These are phyloP conservation scores for Apomyelois bistriatella DNA, from an alignment of 2,888 invertebrate species.

Conservation along the genomic window DNA sequence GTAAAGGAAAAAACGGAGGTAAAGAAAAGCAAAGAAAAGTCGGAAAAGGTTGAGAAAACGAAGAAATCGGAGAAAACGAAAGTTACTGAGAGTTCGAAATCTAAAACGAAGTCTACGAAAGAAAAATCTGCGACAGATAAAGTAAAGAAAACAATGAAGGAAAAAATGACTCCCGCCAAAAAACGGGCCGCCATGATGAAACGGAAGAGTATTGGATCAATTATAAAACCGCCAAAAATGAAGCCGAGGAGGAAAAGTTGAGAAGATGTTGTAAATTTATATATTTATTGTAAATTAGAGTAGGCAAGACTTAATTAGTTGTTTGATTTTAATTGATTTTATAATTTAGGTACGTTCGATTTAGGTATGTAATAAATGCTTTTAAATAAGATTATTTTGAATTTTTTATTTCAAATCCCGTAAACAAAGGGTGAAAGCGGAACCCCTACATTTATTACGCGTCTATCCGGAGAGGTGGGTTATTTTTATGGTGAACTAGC, in stretches of 20 bases:
- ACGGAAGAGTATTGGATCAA: constrained; percentile 60
- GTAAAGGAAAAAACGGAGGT: constrained; percentile 23
- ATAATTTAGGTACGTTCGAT: too few species aligned
- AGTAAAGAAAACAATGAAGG: constrained; percentile 26
- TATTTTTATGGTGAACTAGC: too few species aligned
- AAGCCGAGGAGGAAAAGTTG: constrained; percentile 37
- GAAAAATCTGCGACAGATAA: constrained; percentile 21
- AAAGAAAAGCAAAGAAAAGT: constrained; percentile 17
- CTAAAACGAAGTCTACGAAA: constrained; percentile 21
- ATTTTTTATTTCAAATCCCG: too few species aligned
- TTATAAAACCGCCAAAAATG: constrained; percentile 68
- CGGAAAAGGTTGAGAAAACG: constrained; percentile 16
- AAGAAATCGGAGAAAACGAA: constrained; percentile 11
- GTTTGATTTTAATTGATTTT: too few species aligned
- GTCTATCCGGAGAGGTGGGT: too few species aligned
- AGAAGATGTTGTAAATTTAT: neutral
- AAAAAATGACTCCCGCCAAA: constrained; percentile 40
- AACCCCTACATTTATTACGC: too few species aligned
- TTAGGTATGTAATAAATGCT: too few species aligned
- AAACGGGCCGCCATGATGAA: constrained; percentile 46
- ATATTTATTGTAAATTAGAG: neutral
- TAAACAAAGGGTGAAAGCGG: too few species aligned
- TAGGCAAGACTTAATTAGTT: too few species aligned
- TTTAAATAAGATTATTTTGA: too few species aligned
- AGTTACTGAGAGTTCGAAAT: constrained; percentile 7